These are phyloP conservation scores for Axis porcinus DNA, from an alignment of 2,113 vertebrate genomes.

Conservation along the genomic window DNA sequence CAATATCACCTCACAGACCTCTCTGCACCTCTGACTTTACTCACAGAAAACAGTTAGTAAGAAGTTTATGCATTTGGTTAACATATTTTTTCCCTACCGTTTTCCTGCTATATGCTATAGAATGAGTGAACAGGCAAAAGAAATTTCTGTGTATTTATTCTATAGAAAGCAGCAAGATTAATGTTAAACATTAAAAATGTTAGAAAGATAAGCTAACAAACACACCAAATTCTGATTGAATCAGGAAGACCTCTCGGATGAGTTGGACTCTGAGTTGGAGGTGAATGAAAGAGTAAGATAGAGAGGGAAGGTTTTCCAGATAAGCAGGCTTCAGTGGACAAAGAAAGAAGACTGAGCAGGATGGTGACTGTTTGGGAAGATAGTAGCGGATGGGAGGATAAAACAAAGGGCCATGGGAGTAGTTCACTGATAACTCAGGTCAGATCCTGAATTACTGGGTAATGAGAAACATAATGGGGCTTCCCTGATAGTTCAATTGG, in stretches of 20 bases:
- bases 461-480: background rate
- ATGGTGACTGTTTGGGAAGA: background rate
- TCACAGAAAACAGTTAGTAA: background rate
- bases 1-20: background rate
- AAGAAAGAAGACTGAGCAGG: background rate
- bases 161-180: background rate
- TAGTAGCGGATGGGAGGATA: background rate
- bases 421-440: background rate
- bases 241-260: background rate
- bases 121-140: background rate
- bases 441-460: background rate
- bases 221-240: background rate
- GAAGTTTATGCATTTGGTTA: background rate
- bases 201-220: background rate
- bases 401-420: background rate
- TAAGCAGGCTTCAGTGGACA: background rate
- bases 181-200: background rate
- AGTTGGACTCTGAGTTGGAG: background rate
- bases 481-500: background rate
- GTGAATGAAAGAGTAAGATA: background rate
- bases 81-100: background rate
- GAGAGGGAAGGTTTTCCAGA: background rate
- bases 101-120: background rate
- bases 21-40: background rate
- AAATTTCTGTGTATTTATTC: background rate